Evolutionary conservation across 2,888 invertebrate species (phyloP), one percentile per base, ranked within the genome.

Genomic region (Andrena hattorfiana): DNA sequence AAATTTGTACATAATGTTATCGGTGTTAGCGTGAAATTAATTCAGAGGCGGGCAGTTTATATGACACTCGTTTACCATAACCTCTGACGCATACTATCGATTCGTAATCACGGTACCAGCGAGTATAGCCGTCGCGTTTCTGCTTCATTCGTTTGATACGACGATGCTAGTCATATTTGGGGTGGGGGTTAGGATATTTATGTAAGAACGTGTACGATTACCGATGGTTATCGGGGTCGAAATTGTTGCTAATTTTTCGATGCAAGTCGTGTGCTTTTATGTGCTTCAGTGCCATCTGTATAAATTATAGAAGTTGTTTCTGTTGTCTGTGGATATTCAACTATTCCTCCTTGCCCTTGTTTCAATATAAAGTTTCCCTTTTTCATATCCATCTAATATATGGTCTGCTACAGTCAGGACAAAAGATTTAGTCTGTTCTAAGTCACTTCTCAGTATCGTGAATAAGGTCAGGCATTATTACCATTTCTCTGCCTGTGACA

Each of bases 1-100:
- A 71, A 89, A 89, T 89, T 83, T 89, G 87, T 89, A 89, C 81
- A 89, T 89, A 86, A 84, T 86, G 83, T 84, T 86, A 81, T 87
- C 71, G 83, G 71, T 85, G 81, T 87, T 87, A 87, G 77, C 79
- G 77, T 77, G 49, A 86, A 48, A 81, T 86, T 60, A 30, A 84
- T 78, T 79, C 23, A 23, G 71, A 71, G 62, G 71, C 59, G 66
- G 56, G 66, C 62, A 70, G 70, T 60, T 82, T 80, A 63, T 60
- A 75, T 23, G 63, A 60, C 26, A 66, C 74, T 81, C 63, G 70
- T 78, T 73, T 75, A 68, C 54, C 66, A 72, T 69, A 69, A 71
- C 69, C 66, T 59, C 26, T 49, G 51, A 16, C 35, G 51, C 56
- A 59, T 51, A 49, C 13, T 68, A 74, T 75, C 35, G 60, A 70